Evolutionary conservation across 2,888 invertebrate genomes (phyloP), one percentile per base, ranked within the genome.

Genomic region (Tetheella fluctuosa): DNA sequence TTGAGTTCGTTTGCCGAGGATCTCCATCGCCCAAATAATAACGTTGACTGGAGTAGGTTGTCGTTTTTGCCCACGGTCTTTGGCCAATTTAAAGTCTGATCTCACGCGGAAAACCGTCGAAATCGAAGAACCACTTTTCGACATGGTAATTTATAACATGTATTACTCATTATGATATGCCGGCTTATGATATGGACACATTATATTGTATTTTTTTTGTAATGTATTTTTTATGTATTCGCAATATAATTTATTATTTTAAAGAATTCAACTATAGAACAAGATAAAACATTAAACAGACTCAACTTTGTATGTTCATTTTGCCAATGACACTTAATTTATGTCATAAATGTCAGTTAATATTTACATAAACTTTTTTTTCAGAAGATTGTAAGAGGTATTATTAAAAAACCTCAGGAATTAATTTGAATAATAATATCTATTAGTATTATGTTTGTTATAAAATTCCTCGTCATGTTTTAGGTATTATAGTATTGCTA

Each of bases 11-110:
- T 76, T 77, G 42, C 79, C 74, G 39, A 85, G 79, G 6, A 78
- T 63, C 70, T 84, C 74, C 81, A 85, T 82, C n/a, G 83, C 81
- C 84, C 83, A 86, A 66, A 86, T 78, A 66, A 85, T 79, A 63
- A 81, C 83, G 60, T 85, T 83, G 60, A 80, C 70, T 48, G 84
- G 83, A 57, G 83, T 81, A 13, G 78, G 77, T 23, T 59, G 37
- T 37, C 64, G 65, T 65, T 68, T 83, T 60, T 69, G 59, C 54
- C 61, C 67, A 53, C 70, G 70, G 17, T 71, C 63, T 63, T 77
- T 84, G 34, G 71, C 63, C 64, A 77, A 63, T 75, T 71, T 81
- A 64, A 76, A 76, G 59, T 77, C 64, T 42, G 73, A 76, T 67
- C 73, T 74, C 39, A 79, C 70, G 61, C 70, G 71, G 62, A 74